Evolutionary conservation across 2,113 vertebrate species (phyloP), one percentile per base, ranked within the genome.

Genomic region (Puntigrus tetrazona): DNA sequence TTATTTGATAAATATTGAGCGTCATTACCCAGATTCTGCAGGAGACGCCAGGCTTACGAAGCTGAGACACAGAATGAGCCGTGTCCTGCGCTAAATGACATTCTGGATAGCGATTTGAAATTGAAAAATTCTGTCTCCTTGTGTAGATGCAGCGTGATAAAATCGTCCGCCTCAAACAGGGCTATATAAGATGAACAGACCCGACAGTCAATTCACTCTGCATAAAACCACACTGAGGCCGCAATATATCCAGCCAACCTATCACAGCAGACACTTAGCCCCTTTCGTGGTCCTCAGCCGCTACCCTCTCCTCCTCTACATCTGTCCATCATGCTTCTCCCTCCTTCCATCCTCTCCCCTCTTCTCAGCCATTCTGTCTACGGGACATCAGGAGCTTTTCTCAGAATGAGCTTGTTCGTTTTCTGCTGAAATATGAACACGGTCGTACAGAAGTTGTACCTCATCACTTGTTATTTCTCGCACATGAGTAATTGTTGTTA

Each of bases 241-340:
- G 38, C 69, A 25, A 72, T 72, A 72, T 72, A 72, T 72, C 36
- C 20, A 72, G 36, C 36, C 69, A 73, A 45, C 70, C 70, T 73
- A 45, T 73, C 1, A 73, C 38, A 43, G 70, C n/a, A 41, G 13
- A 38, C 38, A 16, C 70, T 73, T 43, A 73, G 3, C n/a, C 6
- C n/a, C 27, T 45, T 73, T 73, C 45, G 70, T 79, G 38, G 9
- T 72, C 31, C 25, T 79, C 76, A 59, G 52, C 65, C 52, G 2
- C 31, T 55, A 69, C 59, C 7, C 34, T 69, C 69, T 57, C 69
- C 31, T 74, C 38, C 72, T 61, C 45, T 22, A 50, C 70, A 84
- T 87, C 86, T 87, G 86, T 84, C 82, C 82, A 81, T 84, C 70
- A 81, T 61, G 43, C 59, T 84, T 52, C 8, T 81, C 45, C 25